Base-by-base conservation (phyloP, 2,888 invertebrate species). In the Patella caerulea region DNA sequence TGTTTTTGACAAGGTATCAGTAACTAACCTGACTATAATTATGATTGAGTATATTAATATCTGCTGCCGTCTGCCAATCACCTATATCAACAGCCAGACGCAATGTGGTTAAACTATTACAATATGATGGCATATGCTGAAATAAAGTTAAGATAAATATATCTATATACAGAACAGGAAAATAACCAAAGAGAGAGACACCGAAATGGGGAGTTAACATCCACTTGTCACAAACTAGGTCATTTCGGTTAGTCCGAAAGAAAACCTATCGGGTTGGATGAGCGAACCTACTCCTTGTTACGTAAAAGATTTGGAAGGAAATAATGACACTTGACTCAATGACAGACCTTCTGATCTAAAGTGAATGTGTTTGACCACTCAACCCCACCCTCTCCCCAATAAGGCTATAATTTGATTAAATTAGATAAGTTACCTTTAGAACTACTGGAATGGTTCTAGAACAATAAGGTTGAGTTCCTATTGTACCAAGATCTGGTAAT, bases 11-110 rank as follows among this genome's bases (percentile, higher is more conserved):
- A 9, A 7, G 9, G 9, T 45, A 45, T 45, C 4, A 45, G 24
- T 19, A 9, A 70, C 75, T 71, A 80, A 89, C 89, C 88, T 88
- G 88, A 34, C 86, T 77, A 72, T 85, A 85, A 71, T 86, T 82
- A 7, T 83, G 80, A 19, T 85, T 83, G 72, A 86, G 82, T 1
- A 84, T 52, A 73, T 84, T 83, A 29, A 89, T 81, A 72, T 84
- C 84, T 2, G 86, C 85, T 52, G 88, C 88, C 69, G 85, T 84
- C 52, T 82, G 79, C 87, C 88, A 89, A 76, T 88, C 88, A 34
- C 79, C 73, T 17, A 85, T 78, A 69, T 87, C 87, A 3, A 88
- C 80, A 83, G 86, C 87, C 73, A 81, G 79, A 75, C 86, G 83
- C 14, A 88, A 71, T 72, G 86, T 78, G 71, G 83, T 82, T 24